phyloP scores from a whole-genome alignment of 37 sponge, comb jelly and placozoan species.

The Aphrocallistes beatrix region DNA sequence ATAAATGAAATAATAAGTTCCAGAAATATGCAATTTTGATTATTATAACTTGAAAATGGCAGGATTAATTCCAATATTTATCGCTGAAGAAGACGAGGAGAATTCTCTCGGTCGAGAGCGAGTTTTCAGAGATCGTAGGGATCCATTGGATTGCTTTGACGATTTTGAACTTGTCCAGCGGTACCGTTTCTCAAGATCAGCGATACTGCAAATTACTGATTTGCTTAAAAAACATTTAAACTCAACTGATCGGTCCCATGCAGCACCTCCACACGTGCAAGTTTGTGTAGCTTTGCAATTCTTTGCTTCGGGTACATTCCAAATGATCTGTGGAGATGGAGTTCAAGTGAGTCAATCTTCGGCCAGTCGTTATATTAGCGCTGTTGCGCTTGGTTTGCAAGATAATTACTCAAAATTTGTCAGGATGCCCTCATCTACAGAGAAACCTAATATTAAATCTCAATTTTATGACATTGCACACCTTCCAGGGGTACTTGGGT shows the following conservation, averaged over 20 bases:
- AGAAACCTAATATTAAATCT: background rate
- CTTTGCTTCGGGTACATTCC: background rate
- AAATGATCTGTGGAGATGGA: constrained; percentile 2
- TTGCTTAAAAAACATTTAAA: too few species aligned
- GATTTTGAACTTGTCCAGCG: too few species aligned
- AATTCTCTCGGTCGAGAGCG: too few species aligned
- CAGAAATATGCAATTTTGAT: too few species aligned
- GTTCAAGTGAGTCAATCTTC: background rate
- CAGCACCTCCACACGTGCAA: background rate
- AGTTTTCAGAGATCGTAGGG: too few species aligned
- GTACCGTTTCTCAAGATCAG: too few species aligned
- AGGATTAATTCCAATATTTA: too few species aligned
- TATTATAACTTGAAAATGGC: too few species aligned
- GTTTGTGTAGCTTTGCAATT: background rate
- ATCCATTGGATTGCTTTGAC: too few species aligned
- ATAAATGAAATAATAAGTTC: too few species aligned
- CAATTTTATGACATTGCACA: background rate
- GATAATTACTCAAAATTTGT: background rate
- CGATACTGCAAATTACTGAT: too few species aligned
- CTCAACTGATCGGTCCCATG: background rate
- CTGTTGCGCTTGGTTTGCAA: background rate
- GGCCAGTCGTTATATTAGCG: background rate
- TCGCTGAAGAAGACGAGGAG: too few species aligned
- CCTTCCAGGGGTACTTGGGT: background rate
- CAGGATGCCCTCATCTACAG: background rate